phyloP scores from a whole-genome alignment of 2,113 vertebrate genomes.

The Nibea coibor region DNA sequence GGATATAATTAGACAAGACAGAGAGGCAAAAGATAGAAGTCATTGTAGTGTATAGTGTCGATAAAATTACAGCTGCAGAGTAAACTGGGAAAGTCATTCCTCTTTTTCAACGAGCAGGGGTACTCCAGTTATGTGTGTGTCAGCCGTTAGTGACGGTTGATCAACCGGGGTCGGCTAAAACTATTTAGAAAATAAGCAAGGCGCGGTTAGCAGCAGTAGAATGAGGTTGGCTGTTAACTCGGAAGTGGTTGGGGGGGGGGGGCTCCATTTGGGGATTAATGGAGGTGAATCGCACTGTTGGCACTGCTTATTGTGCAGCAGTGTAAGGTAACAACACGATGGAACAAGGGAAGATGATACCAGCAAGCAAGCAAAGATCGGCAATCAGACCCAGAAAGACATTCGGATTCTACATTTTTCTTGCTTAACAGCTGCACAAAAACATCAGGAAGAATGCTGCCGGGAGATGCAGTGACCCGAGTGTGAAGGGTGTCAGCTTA shows the following conservation, averaged over 20 bases:
- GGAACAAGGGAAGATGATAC: neutral
- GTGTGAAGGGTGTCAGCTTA: constrained; percentile 17
- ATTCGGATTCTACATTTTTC: neutral
- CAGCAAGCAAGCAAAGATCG: constrained; percentile 1
- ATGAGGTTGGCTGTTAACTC: constrained; percentile 13
- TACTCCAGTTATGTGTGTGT: constrained; percentile 29
- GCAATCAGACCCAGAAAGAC: neutral
- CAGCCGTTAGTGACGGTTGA: constrained; percentile 14
- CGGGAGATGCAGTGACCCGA: neutral
- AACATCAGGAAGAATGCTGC: neutral
- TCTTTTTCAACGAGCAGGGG: neutral
- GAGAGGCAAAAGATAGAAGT: constrained; percentile 8
- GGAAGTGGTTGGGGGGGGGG: neutral
- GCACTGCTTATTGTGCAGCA: constrained; percentile 7
- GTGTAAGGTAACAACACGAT: neutral
- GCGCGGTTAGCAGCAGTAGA: constrained; percentile 11
- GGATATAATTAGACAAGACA: constrained; percentile 36
- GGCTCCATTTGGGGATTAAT: neutral
- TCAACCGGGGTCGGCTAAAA: constrained; percentile 1
- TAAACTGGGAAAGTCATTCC: constrained; percentile 14
- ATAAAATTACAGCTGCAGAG: constrained; percentile 7
- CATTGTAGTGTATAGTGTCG: constrained; percentile 20
- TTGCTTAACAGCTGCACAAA: constrained; percentile 16
- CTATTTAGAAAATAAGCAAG: constrained; percentile 12
- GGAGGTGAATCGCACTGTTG: neutral